phyloP scores from a whole-genome alignment of 2,113 vertebrate species.

The Callipepla californica region DNA sequence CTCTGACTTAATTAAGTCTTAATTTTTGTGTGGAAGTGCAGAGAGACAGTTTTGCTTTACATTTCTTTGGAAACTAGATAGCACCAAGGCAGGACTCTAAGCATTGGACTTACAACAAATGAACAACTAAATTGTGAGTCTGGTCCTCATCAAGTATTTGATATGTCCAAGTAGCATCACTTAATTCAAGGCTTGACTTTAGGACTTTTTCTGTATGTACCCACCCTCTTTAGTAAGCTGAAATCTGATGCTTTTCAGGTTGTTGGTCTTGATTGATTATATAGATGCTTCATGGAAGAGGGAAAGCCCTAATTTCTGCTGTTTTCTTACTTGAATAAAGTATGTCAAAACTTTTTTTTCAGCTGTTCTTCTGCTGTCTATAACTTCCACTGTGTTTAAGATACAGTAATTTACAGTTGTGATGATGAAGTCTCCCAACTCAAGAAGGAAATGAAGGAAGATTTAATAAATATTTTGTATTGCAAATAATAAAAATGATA shows the following conservation, averaged over 20 bases:
- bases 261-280: not conserved
- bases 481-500: not conserved
- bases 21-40: not conserved
- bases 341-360: rapidly evolving
- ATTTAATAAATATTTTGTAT: not conserved
- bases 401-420: not conserved
- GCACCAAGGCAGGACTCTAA: not conserved
- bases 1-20: not conserved
- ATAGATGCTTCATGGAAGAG: not conserved
- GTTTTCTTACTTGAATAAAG: not conserved
- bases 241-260: not conserved
- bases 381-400: not conserved
- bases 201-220: not conserved
- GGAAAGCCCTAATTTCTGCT: not conserved
- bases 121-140: not conserved
- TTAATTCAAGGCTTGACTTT: not conserved
- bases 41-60: not conserved
- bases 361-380: not conserved
- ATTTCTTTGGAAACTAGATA: not conserved
- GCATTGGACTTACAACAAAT: not conserved
- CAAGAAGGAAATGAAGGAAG: not conserved
- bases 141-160: not conserved
- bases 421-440: not conserved
- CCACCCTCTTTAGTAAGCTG: not conserved
- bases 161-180: not conserved